Evolutionary conservation across 2,113 vertebrate genomes (phyloP).

Genomic region (Boulengeromyrus knoepffleri): DNA sequence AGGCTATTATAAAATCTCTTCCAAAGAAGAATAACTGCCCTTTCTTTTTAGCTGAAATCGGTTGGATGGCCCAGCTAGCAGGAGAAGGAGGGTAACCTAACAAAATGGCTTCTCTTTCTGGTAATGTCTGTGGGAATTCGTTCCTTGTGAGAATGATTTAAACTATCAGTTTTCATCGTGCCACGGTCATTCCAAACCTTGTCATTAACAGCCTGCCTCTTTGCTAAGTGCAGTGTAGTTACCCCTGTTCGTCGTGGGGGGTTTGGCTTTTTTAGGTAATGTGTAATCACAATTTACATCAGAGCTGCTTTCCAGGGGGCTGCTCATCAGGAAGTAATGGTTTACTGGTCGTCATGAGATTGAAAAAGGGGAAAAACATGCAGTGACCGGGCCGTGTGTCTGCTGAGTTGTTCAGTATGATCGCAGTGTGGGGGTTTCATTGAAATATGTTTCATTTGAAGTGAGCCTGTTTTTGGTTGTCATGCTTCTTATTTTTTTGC

Average conservation of each 20-base stretch:
- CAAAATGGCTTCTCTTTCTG: neutral
- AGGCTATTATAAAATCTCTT: neutral
- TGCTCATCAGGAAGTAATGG: neutral
- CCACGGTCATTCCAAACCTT: neutral
- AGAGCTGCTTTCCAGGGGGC: neutral
- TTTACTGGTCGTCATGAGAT: neutral
- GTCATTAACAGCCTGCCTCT: neutral
- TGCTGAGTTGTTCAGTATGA: neutral
- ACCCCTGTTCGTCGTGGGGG: neutral
- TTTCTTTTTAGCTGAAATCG: neutral
- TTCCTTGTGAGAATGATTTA: neutral
- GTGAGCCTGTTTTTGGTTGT: neutral
- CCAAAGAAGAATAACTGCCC: neutral
- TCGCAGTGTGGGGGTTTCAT: neutral
- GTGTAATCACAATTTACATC: neutral
- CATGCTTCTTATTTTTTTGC: neutral
- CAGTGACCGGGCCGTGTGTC: neutral
- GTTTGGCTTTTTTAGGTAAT: neutral
- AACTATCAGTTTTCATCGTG: neutral
- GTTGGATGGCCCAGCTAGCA: neutral
- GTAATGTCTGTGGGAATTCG: neutral
- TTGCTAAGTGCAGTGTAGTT: neutral
- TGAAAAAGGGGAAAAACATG: neutral
- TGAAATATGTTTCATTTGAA: neutral
- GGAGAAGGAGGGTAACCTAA: neutral